Percentiles rank a stretch among this genome's conserved stretches.
phyloP scores from a whole-genome alignment of 2,888 invertebrate species.

The Syrista parreyssii region DNA sequence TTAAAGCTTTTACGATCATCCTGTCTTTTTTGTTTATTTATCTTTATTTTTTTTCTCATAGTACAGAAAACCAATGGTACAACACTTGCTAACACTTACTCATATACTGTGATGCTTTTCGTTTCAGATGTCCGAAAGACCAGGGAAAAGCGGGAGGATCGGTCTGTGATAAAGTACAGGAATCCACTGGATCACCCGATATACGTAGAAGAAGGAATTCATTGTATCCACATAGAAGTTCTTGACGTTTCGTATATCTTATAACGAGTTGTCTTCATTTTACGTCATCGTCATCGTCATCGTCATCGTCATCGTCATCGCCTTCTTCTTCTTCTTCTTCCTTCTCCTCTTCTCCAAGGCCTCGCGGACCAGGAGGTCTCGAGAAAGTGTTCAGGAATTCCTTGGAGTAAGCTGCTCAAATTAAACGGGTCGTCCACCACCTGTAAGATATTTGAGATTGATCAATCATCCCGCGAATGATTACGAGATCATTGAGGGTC shows the following conservation, averaged over 20 bases:
- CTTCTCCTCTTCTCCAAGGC: not conserved
- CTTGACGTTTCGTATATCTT: too few relatives aligned
- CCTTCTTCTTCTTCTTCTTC: not conserved
- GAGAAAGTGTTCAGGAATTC: not conserved
- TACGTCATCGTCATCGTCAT: not conserved
- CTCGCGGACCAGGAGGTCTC: not conserved
- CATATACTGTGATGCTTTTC: constrained; percentile 16
- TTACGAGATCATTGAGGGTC: too few relatives aligned
- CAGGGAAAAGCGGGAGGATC: constrained; percentile 50
- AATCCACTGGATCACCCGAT: constrained; percentile 58
- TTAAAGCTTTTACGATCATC: too few relatives aligned
- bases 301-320: not conserved
- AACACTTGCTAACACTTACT: too few relatives aligned
- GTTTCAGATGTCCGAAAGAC: constrained; percentile 54
- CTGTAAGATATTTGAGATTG: too few relatives aligned
- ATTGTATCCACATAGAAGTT: too few relatives aligned
- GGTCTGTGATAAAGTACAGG: constrained; percentile 63
- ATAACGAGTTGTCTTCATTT: not conserved
- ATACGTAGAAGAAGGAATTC: constrained; percentile 36
- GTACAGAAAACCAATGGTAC: too few relatives aligned
- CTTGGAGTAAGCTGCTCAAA: too few relatives aligned
- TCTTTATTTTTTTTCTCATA: too few relatives aligned
- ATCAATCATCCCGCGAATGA: too few relatives aligned
- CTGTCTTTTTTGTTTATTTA: too few relatives aligned
- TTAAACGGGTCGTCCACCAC: too few relatives aligned